These are phyloP conservation scores for Eurystomus glaucurus DNA, from an alignment of 2,797 vertebrate species.

Conservation along the genomic window DNA sequence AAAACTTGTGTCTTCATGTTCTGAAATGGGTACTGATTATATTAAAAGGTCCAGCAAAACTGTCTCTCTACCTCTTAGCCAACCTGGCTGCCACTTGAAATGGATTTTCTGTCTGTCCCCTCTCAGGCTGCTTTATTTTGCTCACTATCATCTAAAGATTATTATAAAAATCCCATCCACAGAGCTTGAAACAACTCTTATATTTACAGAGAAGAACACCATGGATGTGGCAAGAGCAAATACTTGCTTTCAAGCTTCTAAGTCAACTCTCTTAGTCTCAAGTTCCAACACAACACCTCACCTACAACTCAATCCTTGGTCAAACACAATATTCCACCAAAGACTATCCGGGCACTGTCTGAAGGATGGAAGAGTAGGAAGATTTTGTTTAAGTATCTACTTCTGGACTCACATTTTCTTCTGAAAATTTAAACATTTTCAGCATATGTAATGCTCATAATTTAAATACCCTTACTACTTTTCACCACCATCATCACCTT, in stretches of 20 bases:
- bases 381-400: not conserved
- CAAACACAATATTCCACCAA: fast-evolving
- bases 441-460: not conserved
- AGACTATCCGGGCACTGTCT: fast-evolving
- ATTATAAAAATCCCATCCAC: not conserved
- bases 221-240: fast-evolving
- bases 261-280: not conserved
- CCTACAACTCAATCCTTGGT: not conserved
- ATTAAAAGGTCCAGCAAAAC: not conserved
- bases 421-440: not conserved
- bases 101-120: not conserved
- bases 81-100: not conserved
- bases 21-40: not conserved
- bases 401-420: not conserved
- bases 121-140: not conserved
- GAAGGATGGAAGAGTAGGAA: not conserved
- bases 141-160: not conserved
- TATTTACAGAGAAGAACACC: not conserved
- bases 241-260: not conserved
- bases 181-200: fast-evolving
- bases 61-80: not conserved
- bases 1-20: not conserved
- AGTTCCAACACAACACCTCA: not conserved
- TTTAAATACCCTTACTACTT: not conserved
- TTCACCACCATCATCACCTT: not conserved